Percentiles rank a stretch among this genome's conserved stretches.
phyloP scores from a whole-genome alignment of 92 coral and sea anemone genomes.

The Porites cylindrica region DNA sequence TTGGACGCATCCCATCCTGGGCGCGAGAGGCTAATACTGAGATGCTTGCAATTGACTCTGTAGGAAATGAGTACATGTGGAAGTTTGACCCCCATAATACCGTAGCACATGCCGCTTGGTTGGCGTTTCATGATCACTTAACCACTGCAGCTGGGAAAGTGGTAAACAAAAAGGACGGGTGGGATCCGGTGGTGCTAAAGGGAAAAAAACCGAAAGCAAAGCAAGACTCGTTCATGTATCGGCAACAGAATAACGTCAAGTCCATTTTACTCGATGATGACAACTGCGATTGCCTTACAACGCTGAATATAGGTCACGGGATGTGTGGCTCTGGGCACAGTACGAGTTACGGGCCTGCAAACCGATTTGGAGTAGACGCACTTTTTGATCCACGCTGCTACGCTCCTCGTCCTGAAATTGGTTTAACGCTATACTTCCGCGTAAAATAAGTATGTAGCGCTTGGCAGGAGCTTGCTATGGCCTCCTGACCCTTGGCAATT shows the following conservation, averaged over 20 bases:
- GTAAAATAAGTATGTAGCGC: constrained; percentile 15
- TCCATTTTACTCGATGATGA: constrained; percentile 82
- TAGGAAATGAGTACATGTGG: constrained; percentile 74
- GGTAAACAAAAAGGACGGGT: constrained; percentile 43
- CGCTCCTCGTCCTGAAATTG: constrained; percentile 76
- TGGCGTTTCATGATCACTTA: constrained; percentile 79
- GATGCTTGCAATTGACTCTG: constrained; percentile 78
- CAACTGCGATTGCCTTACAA: constrained; percentile 77
- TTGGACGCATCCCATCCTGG: constrained; percentile 86
- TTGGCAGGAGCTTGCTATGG: too few species aligned
- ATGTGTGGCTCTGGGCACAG: constrained; percentile 66
- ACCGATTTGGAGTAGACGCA: constrained; percentile 77
- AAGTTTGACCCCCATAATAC: constrained; percentile 68
- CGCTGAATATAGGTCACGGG: constrained; percentile 77
- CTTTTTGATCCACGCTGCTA: constrained; percentile 72
- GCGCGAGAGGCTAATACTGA: constrained; percentile 75
- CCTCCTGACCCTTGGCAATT: too few species aligned
- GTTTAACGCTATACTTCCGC: constrained; percentile 79
- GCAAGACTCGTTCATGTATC: constrained; percentile 85
- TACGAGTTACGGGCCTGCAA: constrained; percentile 64
- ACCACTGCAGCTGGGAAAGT: constrained; percentile 63
- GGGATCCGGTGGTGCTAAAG: constrained; percentile 74
- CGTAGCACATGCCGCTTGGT: constrained; percentile 83
- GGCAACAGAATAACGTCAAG: constrained; percentile 75
- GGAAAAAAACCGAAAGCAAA: constrained; percentile 60